Conservation (phyloP, 2,888 invertebrate species). For the Argyra leucocephala region DNA sequence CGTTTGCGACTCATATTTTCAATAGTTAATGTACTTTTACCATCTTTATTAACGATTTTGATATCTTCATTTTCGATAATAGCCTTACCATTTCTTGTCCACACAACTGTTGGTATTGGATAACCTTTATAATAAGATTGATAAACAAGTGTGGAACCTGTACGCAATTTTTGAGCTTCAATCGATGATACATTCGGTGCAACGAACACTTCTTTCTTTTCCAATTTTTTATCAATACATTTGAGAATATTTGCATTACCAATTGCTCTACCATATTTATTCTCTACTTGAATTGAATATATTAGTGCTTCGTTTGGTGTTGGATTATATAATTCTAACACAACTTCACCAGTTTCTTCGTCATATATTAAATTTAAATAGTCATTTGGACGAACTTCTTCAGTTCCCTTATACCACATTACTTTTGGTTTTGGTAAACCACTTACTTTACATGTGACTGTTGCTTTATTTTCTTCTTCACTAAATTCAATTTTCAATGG, state of each 20-base stretch:
- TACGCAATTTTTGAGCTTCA: slow-evolving; percentile 61
- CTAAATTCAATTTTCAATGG: slow-evolving; percentile 58
- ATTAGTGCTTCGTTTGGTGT: slow-evolving; percentile 57
- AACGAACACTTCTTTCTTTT: slow-evolving; percentile 42
- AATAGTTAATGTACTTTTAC: slow-evolving; percentile 56
- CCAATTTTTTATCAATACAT: slow-evolving; percentile 39
- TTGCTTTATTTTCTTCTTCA: slow-evolving; percentile 53
- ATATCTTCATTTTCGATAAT: slow-evolving; percentile 56
- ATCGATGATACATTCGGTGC: slow-evolving; percentile 73
- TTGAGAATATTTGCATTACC: slow-evolving; percentile 63
- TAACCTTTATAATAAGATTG: slow-evolving; percentile 63
- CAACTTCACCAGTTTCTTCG: slow-evolving; percentile 54
- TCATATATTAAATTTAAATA: slow-evolving; percentile 51
- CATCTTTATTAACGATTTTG: slow-evolving; percentile 50
- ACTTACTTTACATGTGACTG: slow-evolving; percentile 56
- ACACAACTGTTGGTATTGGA: slow-evolving; percentile 65
- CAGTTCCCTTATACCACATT: slow-evolving; percentile 57
- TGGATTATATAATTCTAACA: slow-evolving; percentile 55
- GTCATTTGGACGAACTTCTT: slow-evolving; percentile 52
- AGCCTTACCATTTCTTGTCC: slow-evolving; percentile 76
- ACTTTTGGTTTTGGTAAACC: slow-evolving; percentile 62
- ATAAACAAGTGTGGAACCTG: slow-evolving; percentile 58
- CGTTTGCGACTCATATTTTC: slow-evolving; percentile 62
- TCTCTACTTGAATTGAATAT: slow-evolving; percentile 61
- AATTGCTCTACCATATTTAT: slow-evolving; percentile 62